Evolutionary conservation across 2,113 vertebrate species (phyloP).

Genomic region (Leucoraja erinaceus): DNA sequence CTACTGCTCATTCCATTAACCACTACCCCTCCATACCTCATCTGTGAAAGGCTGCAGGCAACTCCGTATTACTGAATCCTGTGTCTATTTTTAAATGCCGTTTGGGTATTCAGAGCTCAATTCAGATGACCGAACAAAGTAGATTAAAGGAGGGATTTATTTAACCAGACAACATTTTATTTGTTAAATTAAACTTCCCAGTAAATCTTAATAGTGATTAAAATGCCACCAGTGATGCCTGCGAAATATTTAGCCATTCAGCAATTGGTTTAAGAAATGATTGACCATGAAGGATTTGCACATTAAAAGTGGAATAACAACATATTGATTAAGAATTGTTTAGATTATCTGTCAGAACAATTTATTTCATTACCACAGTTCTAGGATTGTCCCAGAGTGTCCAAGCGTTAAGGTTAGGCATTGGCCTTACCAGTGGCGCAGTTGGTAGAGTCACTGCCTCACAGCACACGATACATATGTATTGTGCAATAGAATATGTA

Average conservation of each 20-base stretch:
- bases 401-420: not conserved
- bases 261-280: not conserved
- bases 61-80: not conserved
- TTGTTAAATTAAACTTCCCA: not conserved
- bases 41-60: too few species aligned
- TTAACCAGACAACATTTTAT: not conserved
- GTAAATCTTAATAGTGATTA: not conserved
- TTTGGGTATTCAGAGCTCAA: not conserved
- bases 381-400: not conserved
- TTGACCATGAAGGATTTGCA: not conserved
- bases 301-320: not conserved
- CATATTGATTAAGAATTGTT: not conserved
- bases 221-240: not conserved
- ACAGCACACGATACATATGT: too few species aligned
- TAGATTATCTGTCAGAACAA: not conserved
- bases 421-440: too few species aligned
- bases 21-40: too few species aligned
- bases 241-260: not conserved
- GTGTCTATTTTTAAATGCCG: not conserved
- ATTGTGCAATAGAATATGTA: too few species aligned
- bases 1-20: too few species aligned
- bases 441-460: too few species aligned
- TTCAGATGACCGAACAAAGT: not conserved
- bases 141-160: not conserved
- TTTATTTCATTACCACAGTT: not conserved